Percentiles rank a stretch among this genome's conserved stretches.
phyloP scores from a whole-genome alignment of 2,113 vertebrate genomes.

The Dendrocopos noguchii region DNA sequence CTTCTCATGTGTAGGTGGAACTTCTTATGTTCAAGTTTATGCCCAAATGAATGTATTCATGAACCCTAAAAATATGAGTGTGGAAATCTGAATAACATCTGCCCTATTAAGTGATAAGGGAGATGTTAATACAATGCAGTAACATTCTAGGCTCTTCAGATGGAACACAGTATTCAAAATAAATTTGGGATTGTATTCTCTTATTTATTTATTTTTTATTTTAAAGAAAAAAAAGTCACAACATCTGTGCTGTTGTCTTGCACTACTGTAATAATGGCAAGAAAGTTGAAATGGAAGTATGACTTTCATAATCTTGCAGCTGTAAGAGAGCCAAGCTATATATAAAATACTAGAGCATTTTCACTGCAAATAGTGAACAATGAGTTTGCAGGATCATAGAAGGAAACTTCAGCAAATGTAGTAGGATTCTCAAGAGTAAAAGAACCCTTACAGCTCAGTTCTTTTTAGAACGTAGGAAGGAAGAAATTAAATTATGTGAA shows the following conservation, averaged over 20 bases:
- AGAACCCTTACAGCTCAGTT: neutral
- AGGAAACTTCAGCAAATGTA: neutral
- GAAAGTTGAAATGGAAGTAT: neutral
- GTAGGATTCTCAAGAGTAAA: neutral
- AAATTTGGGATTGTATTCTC: neutral
- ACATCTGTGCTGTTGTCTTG: neutral
- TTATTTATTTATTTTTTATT: no score
- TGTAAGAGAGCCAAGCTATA: neutral
- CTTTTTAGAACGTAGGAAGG: neutral
- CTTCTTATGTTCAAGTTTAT: no score
- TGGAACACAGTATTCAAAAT: no score
- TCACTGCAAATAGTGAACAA: neutral
- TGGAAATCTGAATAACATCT: neutral
- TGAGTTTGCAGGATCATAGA: neutral
- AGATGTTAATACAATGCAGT: neutral
- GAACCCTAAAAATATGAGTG: neutral
- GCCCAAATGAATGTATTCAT: neutral
- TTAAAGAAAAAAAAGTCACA: neutral
- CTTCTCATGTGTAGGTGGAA: no score
- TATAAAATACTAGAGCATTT: neutral
- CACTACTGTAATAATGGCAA: neutral
- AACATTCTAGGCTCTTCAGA: neutral
- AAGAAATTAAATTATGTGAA: neutral
- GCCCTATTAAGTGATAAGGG: neutral
- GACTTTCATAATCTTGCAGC: neutral